phyloP scores from a whole-genome alignment of 1,140 invertebrate genomes.

The Lordiphosa collinella region DNA sequence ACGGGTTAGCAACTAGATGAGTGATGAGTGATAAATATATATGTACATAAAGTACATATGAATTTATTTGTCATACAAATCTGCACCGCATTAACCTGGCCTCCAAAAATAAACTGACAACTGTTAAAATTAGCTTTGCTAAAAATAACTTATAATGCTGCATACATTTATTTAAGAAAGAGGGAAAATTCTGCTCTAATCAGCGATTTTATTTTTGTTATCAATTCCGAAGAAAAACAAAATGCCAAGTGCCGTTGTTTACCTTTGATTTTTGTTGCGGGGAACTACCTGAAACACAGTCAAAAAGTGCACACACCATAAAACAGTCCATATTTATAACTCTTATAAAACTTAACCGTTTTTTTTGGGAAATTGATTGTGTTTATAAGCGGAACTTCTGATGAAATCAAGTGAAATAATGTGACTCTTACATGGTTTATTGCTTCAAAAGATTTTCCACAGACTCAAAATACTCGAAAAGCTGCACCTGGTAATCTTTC shows the following conservation, averaged over 20 bases:
- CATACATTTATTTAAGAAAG: constrained; percentile 36
- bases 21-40: constrained; percentile 17
- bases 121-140: constrained; percentile 50
- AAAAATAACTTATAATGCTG: constrained; percentile 44
- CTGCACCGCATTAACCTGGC: constrained; percentile 26
- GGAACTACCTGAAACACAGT: constrained; percentile 38
- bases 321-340: constrained; percentile 25
- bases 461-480: too few relatives aligned
- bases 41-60: neutral
- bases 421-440: too few relatives aligned
- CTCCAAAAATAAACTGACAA: constrained; percentile 36
- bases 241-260: constrained; percentile 40
- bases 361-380: neutral
- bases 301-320: neutral
- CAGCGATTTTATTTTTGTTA: constrained; percentile 32
- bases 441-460: too few relatives aligned
- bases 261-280: constrained; percentile 20
- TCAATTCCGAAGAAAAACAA: constrained; percentile 60
- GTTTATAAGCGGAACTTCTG: constrained; percentile 1
- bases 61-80: constrained; percentile 20
- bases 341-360: constrained; percentile 16
- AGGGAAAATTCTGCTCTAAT: constrained; percentile 30
- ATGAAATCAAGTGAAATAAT: neutral
- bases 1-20: constrained; percentile 1
- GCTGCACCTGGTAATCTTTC: too few relatives aligned